Percentiles rank a stretch among this genome's conserved stretches.
phyloP scores from a whole-genome alignment of 2,797 vertebrate species.

The Enoplosus armatus region DNA sequence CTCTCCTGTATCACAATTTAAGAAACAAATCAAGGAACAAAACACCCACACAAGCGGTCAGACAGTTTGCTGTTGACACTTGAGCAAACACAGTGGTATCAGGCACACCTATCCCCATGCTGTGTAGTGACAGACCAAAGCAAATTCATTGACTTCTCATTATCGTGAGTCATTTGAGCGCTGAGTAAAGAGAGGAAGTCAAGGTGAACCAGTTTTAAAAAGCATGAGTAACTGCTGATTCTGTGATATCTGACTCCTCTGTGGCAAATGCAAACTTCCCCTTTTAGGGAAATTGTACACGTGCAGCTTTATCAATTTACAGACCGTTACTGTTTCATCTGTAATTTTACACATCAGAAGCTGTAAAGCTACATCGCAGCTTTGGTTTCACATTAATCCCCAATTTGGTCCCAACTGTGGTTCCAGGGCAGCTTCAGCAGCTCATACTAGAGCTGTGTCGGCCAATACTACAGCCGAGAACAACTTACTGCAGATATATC shows the following conservation, averaged over 20 bases:
- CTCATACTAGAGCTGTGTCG: background rate
- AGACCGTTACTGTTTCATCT: slow-evolving; percentile 5
- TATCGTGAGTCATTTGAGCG: slow-evolving; percentile 34
- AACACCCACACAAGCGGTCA: background rate
- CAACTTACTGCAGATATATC: background rate
- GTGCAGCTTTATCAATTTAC: no score
- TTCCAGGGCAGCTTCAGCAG: background rate
- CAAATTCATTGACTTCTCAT: slow-evolving; percentile 28
- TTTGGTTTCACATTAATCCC: background rate
- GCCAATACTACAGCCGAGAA: background rate
- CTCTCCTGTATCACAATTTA: background rate
- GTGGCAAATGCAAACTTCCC: background rate
- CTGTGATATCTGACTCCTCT: slow-evolving; percentile 11
- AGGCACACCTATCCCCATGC: slow-evolving; percentile 46
- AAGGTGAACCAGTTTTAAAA: slow-evolving; percentile 1
- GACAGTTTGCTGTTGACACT: background rate
- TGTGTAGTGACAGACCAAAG: slow-evolving; percentile 6
- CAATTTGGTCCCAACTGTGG: background rate
- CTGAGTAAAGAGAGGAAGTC: slow-evolving; percentile 9
- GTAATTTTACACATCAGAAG: background rate
- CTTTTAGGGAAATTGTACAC: background rate
- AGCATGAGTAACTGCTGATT: slow-evolving; percentile 3
- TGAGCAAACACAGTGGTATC: slow-evolving; percentile 32
- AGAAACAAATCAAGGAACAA: background rate
- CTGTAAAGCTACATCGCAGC: background rate